A percentile compares a stretch with the other conserved stretches of the same genome.
Conservation (phyloP, 2,797 vertebrate genomes). For the Astyanax mexicanus region DNA sequence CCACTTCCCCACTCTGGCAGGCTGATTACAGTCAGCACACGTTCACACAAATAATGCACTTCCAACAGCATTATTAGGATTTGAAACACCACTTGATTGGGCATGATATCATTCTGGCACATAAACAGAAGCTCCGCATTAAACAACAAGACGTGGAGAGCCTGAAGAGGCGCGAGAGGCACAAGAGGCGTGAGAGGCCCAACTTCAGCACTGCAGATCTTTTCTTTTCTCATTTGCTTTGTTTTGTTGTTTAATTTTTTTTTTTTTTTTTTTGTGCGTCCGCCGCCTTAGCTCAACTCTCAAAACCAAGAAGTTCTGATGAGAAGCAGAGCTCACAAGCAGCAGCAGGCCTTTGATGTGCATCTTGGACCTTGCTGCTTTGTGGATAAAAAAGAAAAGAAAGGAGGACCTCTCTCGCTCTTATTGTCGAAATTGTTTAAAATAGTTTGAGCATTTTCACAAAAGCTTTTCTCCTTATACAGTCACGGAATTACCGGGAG, state of each 20-base stretch:
- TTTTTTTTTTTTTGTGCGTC: constrained; percentile 23
- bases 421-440: constrained; percentile 69
- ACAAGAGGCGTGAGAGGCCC: not conserved
- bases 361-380: constrained; percentile 69
- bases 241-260: not conserved
- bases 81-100: constrained; percentile 83
- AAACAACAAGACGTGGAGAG: constrained; percentile 72
- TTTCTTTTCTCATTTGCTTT: constrained; percentile 4
- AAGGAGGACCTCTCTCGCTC: constrained; percentile 65
- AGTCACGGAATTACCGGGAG: constrained; percentile 67
- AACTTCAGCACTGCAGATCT: constrained; percentile 55
- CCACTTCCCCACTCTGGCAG: constrained; percentile 67
- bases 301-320: constrained; percentile 68
- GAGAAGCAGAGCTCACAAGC: constrained; percentile 68
- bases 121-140: constrained; percentile 76
- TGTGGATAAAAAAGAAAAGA: constrained; percentile 39
- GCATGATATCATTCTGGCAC: constrained; percentile 79
- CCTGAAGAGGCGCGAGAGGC: constrained; percentile 59
- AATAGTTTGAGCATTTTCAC: constrained; percentile 77
- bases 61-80: constrained; percentile 83
- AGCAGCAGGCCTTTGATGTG: constrained; percentile 64
- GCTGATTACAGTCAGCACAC: constrained; percentile 78
- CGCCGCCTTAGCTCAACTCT: constrained; percentile 32
- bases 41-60: constrained; percentile 81
- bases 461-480: constrained; percentile 83